These are phyloP conservation scores for Aphyosemion australe DNA, from an alignment of 2,113 vertebrate species.

Conservation along the genomic window DNA sequence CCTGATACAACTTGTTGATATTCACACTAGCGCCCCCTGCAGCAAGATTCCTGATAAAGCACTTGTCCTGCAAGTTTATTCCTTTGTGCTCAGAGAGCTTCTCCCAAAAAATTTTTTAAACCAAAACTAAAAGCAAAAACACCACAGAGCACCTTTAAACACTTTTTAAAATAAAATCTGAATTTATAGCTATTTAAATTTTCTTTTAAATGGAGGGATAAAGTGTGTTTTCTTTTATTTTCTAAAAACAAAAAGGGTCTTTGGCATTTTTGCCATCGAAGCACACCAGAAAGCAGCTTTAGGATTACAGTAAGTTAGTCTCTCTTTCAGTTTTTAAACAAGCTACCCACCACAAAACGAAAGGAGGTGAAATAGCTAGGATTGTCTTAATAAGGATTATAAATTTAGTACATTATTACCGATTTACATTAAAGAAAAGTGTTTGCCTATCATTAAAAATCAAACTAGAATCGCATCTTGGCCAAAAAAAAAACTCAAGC, in stretches of 20 bases:
- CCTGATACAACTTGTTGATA: conserved; percentile 9
- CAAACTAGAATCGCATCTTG: conserved; percentile 44
- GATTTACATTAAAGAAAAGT: conserved; percentile 20
- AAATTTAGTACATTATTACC: conserved; percentile 50
- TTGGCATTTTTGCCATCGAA: conserved; percentile 54
- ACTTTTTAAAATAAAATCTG: background rate
- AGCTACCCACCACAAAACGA: conserved; percentile 19
- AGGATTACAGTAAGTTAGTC: conserved; percentile 26
- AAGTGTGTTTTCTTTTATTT: background rate
- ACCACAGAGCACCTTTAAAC: conserved; percentile 46
- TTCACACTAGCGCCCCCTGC: conserved; percentile 24
- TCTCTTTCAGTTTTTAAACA: background rate
- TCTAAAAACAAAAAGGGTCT: conserved; percentile 33
- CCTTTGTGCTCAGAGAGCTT: background rate
- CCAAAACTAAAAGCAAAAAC: conserved; percentile 30
- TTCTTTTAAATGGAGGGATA: background rate
- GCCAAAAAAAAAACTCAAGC: conserved; percentile 60
- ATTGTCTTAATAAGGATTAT: conserved; percentile 69
- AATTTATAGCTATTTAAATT: background rate
- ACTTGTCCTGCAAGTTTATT: conserved; percentile 9
- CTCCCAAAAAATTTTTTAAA: conserved; percentile 8
- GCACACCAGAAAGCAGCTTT: conserved; percentile 37
- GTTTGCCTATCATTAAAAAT: conserved; percentile 20
- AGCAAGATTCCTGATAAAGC: background rate
- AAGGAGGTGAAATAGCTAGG: conserved; percentile 59